Base-by-base conservation (phyloP, 1,140 invertebrate species). In the Bicyclus anynana region DNA sequence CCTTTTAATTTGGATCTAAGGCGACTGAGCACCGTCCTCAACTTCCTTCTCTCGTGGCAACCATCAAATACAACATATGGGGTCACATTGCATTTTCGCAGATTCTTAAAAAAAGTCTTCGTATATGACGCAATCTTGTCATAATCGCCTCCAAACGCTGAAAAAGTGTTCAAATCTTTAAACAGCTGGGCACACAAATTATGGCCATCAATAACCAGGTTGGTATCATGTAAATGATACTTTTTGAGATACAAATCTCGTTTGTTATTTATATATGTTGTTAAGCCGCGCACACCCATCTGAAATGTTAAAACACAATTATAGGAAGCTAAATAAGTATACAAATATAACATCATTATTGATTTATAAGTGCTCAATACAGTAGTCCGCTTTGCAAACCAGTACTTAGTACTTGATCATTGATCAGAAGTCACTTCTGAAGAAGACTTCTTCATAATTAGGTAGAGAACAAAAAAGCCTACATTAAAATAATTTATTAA, bases 141-240 rank as follows among this genome's bases (percentile, higher is more conserved):
- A 73, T 97, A 97, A 80, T 97, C 95, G 0, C 97, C 97, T 13
- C 95, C 95, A 84, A 96, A 97, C 0, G 92, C 91, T 40, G 92
- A 93, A 66, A 93, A 92, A 48, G 90, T 89, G 52, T 90, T 92
- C 2, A 91, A 80, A 51, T 86, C 89, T 60, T 89, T 90, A 67
- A 96, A 97, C 0, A 97, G 71, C 69, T 94, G 93, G 52, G 92
- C 92, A 23, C 92, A 91, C 35, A 97, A 77, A 78, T 93, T 94
- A 72, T 94, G 93, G 2, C 96, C 97, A 88, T 97, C 96, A 17
- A 97, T 93, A 2, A 98, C 91, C 14, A 97, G 79, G 59, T 90
- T 90, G 7, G 91, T 92, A 70, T 96, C 90, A 59, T 94, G 91
- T 6, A 97, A 85, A 59, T 93, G 84, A 71, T 91, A 90, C 14